Base-by-base conservation (phyloP, 2,797 vertebrate genomes). In the Rhinatrema bivittatum region DNA sequence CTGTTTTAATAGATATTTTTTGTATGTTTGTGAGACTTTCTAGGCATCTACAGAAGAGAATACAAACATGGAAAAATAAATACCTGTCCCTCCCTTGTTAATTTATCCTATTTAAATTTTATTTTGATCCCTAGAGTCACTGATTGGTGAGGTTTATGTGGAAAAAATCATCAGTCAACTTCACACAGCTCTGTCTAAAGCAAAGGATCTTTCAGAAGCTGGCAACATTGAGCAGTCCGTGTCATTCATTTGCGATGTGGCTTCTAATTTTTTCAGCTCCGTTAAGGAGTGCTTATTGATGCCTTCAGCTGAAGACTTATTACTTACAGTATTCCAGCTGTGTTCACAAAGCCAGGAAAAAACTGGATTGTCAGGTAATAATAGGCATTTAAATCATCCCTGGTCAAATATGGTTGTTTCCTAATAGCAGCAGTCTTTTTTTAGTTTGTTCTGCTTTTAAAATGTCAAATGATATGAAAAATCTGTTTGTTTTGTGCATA, bases 201-300 rank as follows among this genome's bases (percentile, higher is more conserved):
- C 91, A 3, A 92, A 88, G 59, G 77, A 79, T 63, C 79, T 91
- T 46, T 90, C 90, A 9, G 90, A 96, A 39, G 84, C 85, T 26
- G 91, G 91, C 36, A 84, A 90, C 61, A 76, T 82, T 56, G 89
- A 90, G 56, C 86, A 89, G 0, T 84, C 90, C 11, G 66, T 98
- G 39, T 91, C 90, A 60, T 93, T 91, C 59, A 90, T 98, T 72
- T 97, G 94, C 0, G 91, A 98, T 7, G 89, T 97, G 55, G 85
- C 87, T 17, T 90, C 81, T 15, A 88, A 87, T 15, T 95, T 97
- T 71, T 99, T 98, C 81, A 91, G 81, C 13, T 93, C 93, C 2
- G 77, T 92, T 1, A 85, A 85, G 62, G 87, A 87, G 53, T 90
- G 89, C 50, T 79, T 91, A 23, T 72, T 92, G 12, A 84, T 92